Base-by-base conservation (phyloP, 1,140 invertebrate genomes). In the Hylyphantes graminicola region DNA sequence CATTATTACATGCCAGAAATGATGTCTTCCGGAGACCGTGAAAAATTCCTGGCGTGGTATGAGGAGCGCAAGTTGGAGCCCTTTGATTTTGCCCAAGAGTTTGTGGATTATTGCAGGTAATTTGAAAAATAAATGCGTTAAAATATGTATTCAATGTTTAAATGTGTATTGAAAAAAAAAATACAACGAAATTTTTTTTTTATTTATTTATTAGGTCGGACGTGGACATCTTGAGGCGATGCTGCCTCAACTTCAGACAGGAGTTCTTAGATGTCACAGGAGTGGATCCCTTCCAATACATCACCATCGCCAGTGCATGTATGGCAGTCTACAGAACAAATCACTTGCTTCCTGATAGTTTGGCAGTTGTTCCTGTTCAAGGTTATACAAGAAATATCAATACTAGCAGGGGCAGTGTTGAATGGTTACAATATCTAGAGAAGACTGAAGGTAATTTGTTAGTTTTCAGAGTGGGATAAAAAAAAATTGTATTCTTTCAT, bases 381-480 rank as follows among this genome's bases (percentile, higher is more conserved):
- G 86, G 86, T 9, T 86, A 86, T 35, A n/a, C 3, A 50, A 48
- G 53, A 35, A 35, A 64, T 61, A 7, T n/a, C n/a, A 85, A 61
- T 54, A 65, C 48, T 9, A 82, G 35, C 21, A 10, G 17, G 12
- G 61, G 9, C 2, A 8, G n/a, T 9, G 2, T 63, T 5, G 61
- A 63, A 19, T 11, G 78, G 86, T 70, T 86, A 61, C 19, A 63
- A 15, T 86, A 75, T 15, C n/a, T 82, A 51, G n/a, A 19, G 11
- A 11, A 81, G 19, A 15, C 17, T n/a, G 2, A 19, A 81, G 15
- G 53, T 55, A 7, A 70, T 86, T 50, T 8, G 5, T 35, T 35
- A 35, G 35, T 35, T 35, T 35, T 35, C 35, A 35, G 35, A 2
- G 1, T 35, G 5, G 2, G 35, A 35, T 2, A 35, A 35, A 35